These are phyloP conservation scores for Megalops atlanticus DNA, from an alignment of 2,113 vertebrate species.

Conservation along the genomic window DNA sequence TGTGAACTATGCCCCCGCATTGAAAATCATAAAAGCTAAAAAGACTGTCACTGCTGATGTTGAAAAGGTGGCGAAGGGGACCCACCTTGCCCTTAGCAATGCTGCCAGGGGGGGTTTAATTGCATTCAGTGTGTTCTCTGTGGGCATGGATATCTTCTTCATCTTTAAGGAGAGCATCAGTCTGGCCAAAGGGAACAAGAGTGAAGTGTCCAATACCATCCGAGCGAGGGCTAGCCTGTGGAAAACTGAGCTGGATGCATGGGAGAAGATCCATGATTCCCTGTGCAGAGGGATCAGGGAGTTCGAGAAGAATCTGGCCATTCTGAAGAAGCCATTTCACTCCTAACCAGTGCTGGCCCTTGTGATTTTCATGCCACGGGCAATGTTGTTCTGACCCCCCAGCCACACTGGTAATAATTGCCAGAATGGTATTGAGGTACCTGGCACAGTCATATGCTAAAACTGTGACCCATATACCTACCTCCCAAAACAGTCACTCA, in stretches of 20 bases:
- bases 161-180: slow-evolving; percentile 51
- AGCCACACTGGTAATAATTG: too few relatives aligned
- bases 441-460: too few relatives aligned
- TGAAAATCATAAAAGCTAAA: slow-evolving; percentile 29
- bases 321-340: slow-evolving; percentile 39
- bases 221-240: slow-evolving; percentile 45
- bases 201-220: slow-evolving; percentile 42
- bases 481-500: too few relatives aligned
- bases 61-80: slow-evolving; percentile 48
- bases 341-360: too few relatives aligned
- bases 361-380: too few relatives aligned
- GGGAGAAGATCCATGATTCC: slow-evolving; percentile 41
- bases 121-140: slow-evolving; percentile 43
- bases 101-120: slow-evolving; percentile 45
- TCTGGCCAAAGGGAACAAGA: slow-evolving; percentile 51
- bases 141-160: slow-evolving; percentile 51
- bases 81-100: slow-evolving; percentile 41
- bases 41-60: slow-evolving; percentile 38
- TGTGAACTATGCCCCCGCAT: slow-evolving; percentile 34
- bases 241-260: slow-evolving; percentile 43
- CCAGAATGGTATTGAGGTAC: too few relatives aligned
- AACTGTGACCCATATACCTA: too few relatives aligned
- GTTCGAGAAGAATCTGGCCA: slow-evolving; percentile 28
- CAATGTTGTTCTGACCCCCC: too few relatives aligned
- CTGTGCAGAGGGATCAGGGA: slow-evolving; percentile 38